Evolutionary conservation across 2,888 invertebrate genomes (phyloP).

Genomic region (Netelia virgata): DNA sequence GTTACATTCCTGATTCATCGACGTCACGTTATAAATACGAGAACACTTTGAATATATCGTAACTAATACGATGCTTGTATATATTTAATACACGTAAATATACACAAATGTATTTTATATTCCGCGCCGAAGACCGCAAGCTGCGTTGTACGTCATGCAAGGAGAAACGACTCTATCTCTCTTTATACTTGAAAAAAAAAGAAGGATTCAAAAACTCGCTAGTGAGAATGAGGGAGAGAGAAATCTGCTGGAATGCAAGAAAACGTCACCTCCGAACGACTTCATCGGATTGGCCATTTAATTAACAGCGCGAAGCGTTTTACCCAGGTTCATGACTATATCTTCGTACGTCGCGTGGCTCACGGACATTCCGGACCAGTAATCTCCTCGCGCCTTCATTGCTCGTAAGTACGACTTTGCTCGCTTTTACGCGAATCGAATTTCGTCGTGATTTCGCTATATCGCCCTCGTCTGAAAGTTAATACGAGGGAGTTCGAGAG

Average conservation of each 20-base stretch:
- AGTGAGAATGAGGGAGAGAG: slow-evolving; percentile 1
- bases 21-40: slow-evolving; percentile 8
- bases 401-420: neutral
- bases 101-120: neutral
- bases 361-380: neutral
- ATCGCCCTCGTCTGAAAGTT: neutral
- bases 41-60: neutral
- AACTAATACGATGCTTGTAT: neutral
- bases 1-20: slow-evolving; percentile 41
- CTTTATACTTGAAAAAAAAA: neutral
- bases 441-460: neutral
- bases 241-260: neutral
- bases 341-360: slow-evolving; percentile 3
- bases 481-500: neutral
- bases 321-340: slow-evolving; percentile 1
- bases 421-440: neutral
- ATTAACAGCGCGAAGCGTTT: slow-evolving; percentile 11
- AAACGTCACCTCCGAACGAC: slow-evolving; percentile 9
- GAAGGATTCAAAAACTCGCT: neutral
- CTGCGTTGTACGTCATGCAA: slow-evolving; percentile 7
- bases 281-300: slow-evolving; percentile 27
- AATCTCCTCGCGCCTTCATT: neutral
- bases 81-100: neutral
- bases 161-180: neutral
- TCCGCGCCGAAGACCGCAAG: neutral